phyloP scores from a whole-genome alignment of 2,113 vertebrate genomes.

The Peromyscus polionotus region DNA sequence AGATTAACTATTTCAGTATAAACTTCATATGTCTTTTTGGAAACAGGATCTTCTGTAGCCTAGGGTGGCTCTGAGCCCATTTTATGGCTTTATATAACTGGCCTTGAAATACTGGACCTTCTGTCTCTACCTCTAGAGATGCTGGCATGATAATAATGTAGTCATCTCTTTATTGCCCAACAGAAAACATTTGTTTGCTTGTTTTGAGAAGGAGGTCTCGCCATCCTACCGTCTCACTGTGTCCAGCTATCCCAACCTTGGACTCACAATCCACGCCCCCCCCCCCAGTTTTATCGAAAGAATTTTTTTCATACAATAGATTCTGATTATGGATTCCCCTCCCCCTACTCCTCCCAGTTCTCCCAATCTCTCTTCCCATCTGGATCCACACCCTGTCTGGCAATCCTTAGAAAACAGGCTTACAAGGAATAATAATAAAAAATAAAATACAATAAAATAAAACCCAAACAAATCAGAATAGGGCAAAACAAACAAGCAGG shows the following conservation, averaged over 20 bases:
- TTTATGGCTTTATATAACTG: background rate
- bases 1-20: conserved; percentile 33
- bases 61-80: background rate
- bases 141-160: background rate
- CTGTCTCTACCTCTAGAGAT: background rate
- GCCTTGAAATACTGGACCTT: background rate
- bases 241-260: background rate
- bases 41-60: background rate
- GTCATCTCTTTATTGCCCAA: background rate
- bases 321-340: background rate
- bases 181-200: background rate
- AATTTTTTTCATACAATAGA: background rate
- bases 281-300: background rate
- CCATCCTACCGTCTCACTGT: background rate
- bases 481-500: background rate
- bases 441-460: background rate
- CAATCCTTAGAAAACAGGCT: background rate
- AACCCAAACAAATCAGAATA: background rate
- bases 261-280: no score
- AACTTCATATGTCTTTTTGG: background rate
- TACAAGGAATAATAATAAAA: background rate
- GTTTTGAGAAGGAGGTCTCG: background rate
- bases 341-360: background rate
- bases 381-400: background rate
- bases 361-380: background rate